These are phyloP conservation scores for Distichodus sexfasciatus DNA, from an alignment of 2,797 vertebrate species.

Conservation along the genomic window DNA sequence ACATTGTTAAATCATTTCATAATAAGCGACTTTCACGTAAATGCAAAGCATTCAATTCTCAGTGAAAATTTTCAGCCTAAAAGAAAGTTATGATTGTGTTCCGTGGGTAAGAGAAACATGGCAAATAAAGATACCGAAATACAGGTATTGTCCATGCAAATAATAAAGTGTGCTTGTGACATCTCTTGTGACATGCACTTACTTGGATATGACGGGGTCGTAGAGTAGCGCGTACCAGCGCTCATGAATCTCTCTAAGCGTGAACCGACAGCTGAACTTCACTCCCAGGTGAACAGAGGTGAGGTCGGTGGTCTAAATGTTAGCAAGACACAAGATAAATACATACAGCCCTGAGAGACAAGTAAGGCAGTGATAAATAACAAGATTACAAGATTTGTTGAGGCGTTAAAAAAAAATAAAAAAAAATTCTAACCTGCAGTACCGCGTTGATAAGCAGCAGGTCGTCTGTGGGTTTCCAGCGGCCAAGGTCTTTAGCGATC, in stretches of 20 bases:
- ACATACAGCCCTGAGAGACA: too few relatives aligned
- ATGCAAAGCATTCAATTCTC: too few relatives aligned
- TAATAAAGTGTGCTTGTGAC: too few relatives aligned
- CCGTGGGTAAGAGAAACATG: too few relatives aligned
- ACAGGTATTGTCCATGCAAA: too few relatives aligned
- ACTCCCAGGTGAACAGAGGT: conserved; percentile 91
- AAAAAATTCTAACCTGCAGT: conserved; percentile 76
- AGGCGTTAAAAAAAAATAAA: neutral
- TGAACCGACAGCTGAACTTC: conserved; percentile 97
- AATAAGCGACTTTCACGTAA: too few relatives aligned
- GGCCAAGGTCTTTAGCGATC: conserved; percentile 91
- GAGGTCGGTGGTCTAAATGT: conserved; percentile 87
- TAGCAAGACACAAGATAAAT: too few relatives aligned
- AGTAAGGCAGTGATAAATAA: neutral
- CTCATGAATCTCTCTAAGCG: conserved; percentile 91
- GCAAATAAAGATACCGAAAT: too few relatives aligned
- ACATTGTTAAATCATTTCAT: too few relatives aligned
- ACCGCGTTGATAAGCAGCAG: conserved; percentile 93
- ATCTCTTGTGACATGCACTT: conserved; percentile 56
- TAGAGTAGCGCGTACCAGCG: conserved; percentile 95
- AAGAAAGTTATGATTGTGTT: too few relatives aligned
- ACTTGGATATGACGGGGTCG: conserved; percentile 96
- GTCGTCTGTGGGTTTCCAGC: conserved; percentile 94
- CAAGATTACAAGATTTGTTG: neutral
- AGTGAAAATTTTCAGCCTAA: too few relatives aligned